Percentiles rank a stretch among this genome's conserved stretches.
phyloP scores from a whole-genome alignment of 2,888 invertebrate genomes.

The Lepidochitona cinerea region DNA sequence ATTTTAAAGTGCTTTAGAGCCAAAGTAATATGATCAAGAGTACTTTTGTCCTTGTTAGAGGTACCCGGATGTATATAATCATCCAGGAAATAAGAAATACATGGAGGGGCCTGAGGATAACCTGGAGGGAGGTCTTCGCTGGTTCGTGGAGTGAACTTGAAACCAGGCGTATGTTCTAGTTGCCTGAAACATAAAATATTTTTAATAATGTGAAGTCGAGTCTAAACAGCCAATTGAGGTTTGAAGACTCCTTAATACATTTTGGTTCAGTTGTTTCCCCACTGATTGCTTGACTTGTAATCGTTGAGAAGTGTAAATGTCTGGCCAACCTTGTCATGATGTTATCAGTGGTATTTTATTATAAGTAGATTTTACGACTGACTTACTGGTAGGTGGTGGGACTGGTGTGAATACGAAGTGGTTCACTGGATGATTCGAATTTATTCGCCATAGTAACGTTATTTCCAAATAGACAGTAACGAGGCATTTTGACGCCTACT shows the following conservation, averaged over 20 bases:
- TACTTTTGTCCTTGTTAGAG: slow-evolving; percentile 16
- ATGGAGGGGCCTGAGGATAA: slow-evolving; percentile 44
- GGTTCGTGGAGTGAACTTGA: slow-evolving; percentile 46
- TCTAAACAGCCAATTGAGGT: too few relatives aligned
- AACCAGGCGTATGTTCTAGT: slow-evolving; percentile 44
- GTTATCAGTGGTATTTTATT: too few relatives aligned
- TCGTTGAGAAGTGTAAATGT: too few relatives aligned
- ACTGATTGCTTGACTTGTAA: too few relatives aligned
- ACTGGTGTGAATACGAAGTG: slow-evolving; percentile 91
- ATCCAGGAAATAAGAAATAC: slow-evolving; percentile 52
- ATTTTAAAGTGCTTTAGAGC: slow-evolving; percentile 39
- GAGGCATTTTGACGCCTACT: slow-evolving; percentile 92
- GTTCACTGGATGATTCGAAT: slow-evolving; percentile 94
- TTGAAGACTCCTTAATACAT: too few relatives aligned
- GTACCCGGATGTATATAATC: slow-evolving; percentile 47
- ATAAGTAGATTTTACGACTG: background rate
- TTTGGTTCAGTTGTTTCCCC: too few relatives aligned
- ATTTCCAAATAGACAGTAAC: slow-evolving; percentile 95
- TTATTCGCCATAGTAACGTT: slow-evolving; percentile 96
- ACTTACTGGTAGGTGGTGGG: slow-evolving; percentile 93
- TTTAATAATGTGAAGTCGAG: too few relatives aligned
- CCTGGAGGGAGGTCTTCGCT: slow-evolving; percentile 51
- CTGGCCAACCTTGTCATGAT: too few relatives aligned
- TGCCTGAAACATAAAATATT: too few relatives aligned
- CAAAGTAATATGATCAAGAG: slow-evolving; percentile 47